Percentiles rank a stretch among this genome's conserved stretches.
phyloP scores from a whole-genome alignment of 2,888 invertebrate genomes.

The Embidobia sp. region DNA sequence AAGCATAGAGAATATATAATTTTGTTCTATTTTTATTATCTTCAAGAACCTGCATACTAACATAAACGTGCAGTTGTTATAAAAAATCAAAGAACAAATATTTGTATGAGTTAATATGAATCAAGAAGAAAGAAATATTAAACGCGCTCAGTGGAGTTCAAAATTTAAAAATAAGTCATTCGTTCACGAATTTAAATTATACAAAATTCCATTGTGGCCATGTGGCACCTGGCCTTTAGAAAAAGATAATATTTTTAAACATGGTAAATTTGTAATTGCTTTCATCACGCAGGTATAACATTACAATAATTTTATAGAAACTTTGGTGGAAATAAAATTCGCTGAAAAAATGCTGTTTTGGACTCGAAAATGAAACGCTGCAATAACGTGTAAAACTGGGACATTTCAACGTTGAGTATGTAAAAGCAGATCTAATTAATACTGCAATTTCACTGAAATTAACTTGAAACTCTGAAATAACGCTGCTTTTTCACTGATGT shows the following conservation, averaged over 20 bases:
- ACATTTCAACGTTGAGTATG: too few relatives aligned
- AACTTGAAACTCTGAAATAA: too few relatives aligned
- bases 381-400: too few relatives aligned
- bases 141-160: background rate
- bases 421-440: too few relatives aligned
- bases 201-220: conserved; percentile 42
- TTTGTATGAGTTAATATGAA: background rate
- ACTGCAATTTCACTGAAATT: too few relatives aligned
- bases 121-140: background rate
- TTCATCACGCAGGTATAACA: conserved; percentile 9
- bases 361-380: too few relatives aligned
- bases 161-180: conserved; percentile 20
- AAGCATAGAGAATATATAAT: background rate
- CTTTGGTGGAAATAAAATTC: too few relatives aligned
- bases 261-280: conserved; percentile 15
- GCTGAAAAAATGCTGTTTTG: too few relatives aligned
- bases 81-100: too few relatives aligned
- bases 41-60: background rate
- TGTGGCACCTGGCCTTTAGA: conserved; percentile 48
- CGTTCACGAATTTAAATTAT: conserved; percentile 19
- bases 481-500: too few relatives aligned
- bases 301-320: background rate
- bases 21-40: conserved; percentile 10
- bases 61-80: too few relatives aligned
- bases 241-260: conserved; percentile 20